A percentile compares a stretch with the other conserved stretches of the same genome.
phyloP scores from a whole-genome alignment of 2,113 vertebrate species.

The Macroglossus sobrinus region DNA sequence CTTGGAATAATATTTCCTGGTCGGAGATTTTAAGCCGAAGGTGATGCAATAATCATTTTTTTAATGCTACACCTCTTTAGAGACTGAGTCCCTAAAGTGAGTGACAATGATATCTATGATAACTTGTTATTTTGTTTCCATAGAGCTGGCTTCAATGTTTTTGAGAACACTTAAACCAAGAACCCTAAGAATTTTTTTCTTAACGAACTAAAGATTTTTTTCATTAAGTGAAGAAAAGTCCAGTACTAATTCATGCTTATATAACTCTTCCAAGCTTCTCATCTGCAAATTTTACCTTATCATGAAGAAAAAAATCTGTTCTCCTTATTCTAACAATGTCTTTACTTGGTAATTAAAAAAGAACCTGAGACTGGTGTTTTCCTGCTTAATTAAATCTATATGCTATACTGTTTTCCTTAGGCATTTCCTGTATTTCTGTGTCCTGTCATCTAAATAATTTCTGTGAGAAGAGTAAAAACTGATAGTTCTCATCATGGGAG shows the following conservation, averaged over 20 bases:
- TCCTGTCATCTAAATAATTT: background rate
- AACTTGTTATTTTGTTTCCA: background rate
- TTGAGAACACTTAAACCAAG: background rate
- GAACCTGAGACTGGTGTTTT: background rate
- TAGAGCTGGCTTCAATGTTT: background rate
- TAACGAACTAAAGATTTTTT: background rate
- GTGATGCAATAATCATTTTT: constrained; percentile 10
- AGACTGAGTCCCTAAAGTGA: constrained; percentile 34
- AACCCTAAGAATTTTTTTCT: background rate
- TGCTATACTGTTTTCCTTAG: background rate
- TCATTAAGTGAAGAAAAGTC: background rate
- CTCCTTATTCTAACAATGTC: background rate
- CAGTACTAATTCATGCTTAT: background rate
- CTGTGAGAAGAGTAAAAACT: background rate
- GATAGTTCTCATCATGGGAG: background rate
- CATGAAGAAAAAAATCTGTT: background rate
- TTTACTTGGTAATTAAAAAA: background rate
- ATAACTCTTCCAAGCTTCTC: background rate
- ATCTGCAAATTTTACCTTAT: background rate
- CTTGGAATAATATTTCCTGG: background rate
- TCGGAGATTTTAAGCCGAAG: background rate
- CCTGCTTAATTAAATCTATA: background rate
- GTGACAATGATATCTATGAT: background rate
- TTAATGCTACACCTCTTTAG: background rate
- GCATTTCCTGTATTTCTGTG: background rate